Percentiles rank a stretch among this genome's conserved stretches.
Conservation (phyloP, 2,113 vertebrate species). For the Odontesthes bonariensis region DNA sequence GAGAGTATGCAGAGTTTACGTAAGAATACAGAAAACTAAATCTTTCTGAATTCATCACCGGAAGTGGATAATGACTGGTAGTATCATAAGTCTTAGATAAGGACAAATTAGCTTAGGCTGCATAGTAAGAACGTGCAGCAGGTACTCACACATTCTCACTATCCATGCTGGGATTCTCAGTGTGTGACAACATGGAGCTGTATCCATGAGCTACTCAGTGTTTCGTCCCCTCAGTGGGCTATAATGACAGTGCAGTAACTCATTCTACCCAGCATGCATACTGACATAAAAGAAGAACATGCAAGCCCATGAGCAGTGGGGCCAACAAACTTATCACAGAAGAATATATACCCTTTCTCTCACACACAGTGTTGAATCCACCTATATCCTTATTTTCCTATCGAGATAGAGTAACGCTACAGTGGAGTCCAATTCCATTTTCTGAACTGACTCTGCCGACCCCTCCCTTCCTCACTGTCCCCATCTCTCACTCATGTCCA, state of each 20-base stretch:
- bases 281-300: slow-evolving; percentile 32
- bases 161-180: slow-evolving; percentile 15
- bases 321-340: slow-evolving; percentile 50
- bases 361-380: slow-evolving; percentile 53
- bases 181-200: slow-evolving; percentile 9
- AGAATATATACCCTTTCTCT: slow-evolving; percentile 48
- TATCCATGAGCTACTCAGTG: slow-evolving; percentile 4
- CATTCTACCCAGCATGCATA: slow-evolving; percentile 31
- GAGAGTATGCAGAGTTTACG: slow-evolving; percentile 5
- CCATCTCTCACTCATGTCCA: slow-evolving; percentile 47
- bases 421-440: slow-evolving; percentile 75
- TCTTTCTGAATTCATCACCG: slow-evolving; percentile 3
- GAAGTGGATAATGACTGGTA: slow-evolving; percentile 15
- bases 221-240: slow-evolving; percentile 14
- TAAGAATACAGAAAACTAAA: background rate
- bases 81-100: slow-evolving; percentile 8
- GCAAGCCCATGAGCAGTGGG: slow-evolving; percentile 30
- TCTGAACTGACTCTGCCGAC: slow-evolving; percentile 48
- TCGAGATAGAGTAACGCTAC: slow-evolving; percentile 71
- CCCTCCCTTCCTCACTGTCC: slow-evolving; percentile 25
- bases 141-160: slow-evolving; percentile 17
- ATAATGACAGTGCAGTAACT: slow-evolving; percentile 23
- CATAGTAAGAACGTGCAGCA: slow-evolving; percentile 30
- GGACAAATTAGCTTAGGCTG: slow-evolving; percentile 17
- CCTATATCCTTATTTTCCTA: slow-evolving; percentile 67